phyloP scores from a whole-genome alignment of 2,113 vertebrate species.

The Ivindomyrus marchei region DNA sequence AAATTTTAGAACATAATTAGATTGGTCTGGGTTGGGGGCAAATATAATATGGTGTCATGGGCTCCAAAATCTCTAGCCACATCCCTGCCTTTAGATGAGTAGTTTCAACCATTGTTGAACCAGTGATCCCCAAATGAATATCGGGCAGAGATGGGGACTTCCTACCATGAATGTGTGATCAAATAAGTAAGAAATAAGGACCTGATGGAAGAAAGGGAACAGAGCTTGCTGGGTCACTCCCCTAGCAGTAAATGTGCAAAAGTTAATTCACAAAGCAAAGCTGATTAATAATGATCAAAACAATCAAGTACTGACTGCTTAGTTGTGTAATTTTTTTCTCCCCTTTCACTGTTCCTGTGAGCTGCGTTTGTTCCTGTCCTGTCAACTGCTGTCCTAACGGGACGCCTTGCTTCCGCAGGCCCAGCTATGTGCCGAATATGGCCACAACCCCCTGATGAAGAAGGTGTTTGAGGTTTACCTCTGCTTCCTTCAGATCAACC shows the following conservation, averaged over 20 bases:
- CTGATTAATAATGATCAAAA: background rate
- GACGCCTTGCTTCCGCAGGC: conserved; percentile 61
- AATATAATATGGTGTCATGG: background rate
- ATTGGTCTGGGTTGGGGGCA: background rate
- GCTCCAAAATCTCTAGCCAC: background rate
- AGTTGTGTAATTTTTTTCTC: background rate
- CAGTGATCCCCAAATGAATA: background rate
- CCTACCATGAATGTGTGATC: background rate
- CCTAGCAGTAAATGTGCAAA: background rate
- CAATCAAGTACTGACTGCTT: background rate
- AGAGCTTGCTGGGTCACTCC: background rate
- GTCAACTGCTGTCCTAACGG: background rate
- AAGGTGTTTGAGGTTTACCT: conserved; percentile 94
- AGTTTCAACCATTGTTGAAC: background rate
- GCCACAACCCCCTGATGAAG: conserved; percentile 97
- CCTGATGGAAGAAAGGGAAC: background rate
- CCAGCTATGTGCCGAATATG: conserved; percentile 80
- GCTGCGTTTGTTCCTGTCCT: background rate
- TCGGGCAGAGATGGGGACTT: background rate
- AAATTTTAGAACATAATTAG: background rate
- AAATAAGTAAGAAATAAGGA: background rate
- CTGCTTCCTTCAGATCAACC: conserved; percentile 92
- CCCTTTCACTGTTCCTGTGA: background rate
- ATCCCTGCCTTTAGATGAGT: background rate
- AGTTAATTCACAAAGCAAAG: background rate